Evolutionary conservation across 2,113 vertebrate species (phyloP), one percentile per base, ranked within the genome.

Genomic region (Ammodytes dubius): DNA sequence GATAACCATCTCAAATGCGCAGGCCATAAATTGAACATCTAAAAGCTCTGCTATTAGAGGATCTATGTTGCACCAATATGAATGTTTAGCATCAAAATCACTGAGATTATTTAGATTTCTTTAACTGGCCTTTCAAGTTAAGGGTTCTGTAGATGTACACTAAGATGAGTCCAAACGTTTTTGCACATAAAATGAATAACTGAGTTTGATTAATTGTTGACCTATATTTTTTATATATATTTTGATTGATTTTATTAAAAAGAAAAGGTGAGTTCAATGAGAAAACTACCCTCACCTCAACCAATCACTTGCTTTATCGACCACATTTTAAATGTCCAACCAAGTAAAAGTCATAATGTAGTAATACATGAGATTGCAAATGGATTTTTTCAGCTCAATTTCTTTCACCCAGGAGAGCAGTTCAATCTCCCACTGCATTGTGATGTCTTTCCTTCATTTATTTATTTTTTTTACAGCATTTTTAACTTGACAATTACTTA

Each of bases 331-430:
- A 83, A 81, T 43, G 53, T 64, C 50, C 65, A 84, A 63, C 50
- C 65, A 84, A 63, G 72, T 60, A 74, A 86, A 90, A 81, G 85
- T 75, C 70, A 83, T 83, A 71, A 88, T 79, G 42, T 40, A 71
- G 79, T 86, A 84, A 88, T 87, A 54, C 84, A 74, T 65, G 73
- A 61, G 68, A 87, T 89, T 88, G 78, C 70, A 85, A 85, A 89
- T 89, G 64, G 83, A 87, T 88, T 84, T 79, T 72, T 76, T 73
- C 72, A 56, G 53, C 47, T 27, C 27, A 27, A 27, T 27, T 27
- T 27, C 27, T 58, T 47, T 82, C 61, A 83, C 70, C 64, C 79
- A 66, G 4, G 56, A 73, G 64, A 87, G 69, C 53, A 72, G 52
- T 14, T 27, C 58, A n/a, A 39, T 37, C n/a, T 66, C 35, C 37